Conservation (phyloP, 1,140 invertebrate genomes). For the Lucilia cuprina region DNA sequence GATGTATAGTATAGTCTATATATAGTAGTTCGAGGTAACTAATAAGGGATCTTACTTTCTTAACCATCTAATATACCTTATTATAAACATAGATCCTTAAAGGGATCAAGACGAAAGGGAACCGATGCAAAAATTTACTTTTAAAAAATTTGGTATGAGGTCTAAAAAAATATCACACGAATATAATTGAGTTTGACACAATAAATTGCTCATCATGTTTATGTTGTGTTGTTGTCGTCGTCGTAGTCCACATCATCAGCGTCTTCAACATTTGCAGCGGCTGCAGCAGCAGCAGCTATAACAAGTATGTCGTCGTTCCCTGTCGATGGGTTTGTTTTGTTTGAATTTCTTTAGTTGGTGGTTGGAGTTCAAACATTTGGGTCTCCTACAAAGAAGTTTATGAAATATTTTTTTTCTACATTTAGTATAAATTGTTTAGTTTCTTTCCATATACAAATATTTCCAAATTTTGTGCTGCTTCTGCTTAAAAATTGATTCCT, state of each 20-base stretch:
- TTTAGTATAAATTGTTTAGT: too few relatives aligned
- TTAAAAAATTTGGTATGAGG: background rate
- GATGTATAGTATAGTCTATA: too few relatives aligned
- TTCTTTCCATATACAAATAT: background rate
- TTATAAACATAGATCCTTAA: background rate
- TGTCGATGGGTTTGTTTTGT: constrained; percentile 34
- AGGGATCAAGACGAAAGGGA: background rate
- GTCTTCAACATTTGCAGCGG: background rate
- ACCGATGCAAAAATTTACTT: background rate
- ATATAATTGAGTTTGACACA: constrained; percentile 63
- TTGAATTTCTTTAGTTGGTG: constrained; percentile 1
- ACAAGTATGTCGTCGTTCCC: constrained; percentile 17
- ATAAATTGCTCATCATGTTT: constrained; percentile 60
- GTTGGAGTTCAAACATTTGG: background rate
- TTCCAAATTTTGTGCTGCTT: background rate
- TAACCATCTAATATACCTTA: background rate
- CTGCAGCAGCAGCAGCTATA: too few relatives aligned
- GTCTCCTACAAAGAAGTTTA: constrained; percentile 14
- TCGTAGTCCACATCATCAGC: background rate
- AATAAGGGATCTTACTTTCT: background rate
- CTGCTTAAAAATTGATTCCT: background rate
- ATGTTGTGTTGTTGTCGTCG: constrained; percentile 36
- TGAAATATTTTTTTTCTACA: background rate
- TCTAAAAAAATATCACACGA: constrained; percentile 38
- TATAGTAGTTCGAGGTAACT: too few relatives aligned